Evolutionary conservation across 2,888 invertebrate species (phyloP).

Genomic region (Dexiosoma caninum): DNA sequence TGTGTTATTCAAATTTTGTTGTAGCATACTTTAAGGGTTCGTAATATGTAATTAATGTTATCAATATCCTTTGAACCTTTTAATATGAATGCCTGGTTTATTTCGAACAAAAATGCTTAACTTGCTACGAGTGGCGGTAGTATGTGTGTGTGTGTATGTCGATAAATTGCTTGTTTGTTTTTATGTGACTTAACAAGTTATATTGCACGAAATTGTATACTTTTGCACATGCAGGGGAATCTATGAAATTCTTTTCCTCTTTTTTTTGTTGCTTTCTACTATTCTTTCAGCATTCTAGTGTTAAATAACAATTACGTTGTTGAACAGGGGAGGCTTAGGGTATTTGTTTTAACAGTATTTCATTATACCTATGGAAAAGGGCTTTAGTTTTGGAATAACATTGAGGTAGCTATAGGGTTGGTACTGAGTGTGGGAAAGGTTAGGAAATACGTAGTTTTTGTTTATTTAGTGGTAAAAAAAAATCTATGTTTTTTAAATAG

Average conservation of each 20-base stretch:
- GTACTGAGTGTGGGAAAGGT: conserved; percentile 55
- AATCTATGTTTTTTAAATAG: too few species aligned
- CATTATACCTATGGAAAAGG: neutral
- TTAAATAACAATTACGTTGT: conserved; percentile 35
- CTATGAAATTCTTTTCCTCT: neutral
- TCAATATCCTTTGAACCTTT: conserved; percentile 46
- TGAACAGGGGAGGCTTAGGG: conserved; percentile 1
- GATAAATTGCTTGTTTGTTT: neutral
- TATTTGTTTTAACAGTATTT: neutral
- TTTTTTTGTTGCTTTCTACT: too few species aligned
- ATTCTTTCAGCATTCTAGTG: conserved; percentile 36
- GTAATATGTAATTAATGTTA: conserved; percentile 46
- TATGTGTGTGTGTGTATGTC: too few species aligned
- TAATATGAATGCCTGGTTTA: neutral
- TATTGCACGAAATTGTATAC: conserved; percentile 35
- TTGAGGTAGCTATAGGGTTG: neutral
- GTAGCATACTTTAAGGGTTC: conserved; percentile 25
- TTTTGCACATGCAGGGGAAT: conserved; percentile 25
- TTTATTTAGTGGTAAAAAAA: conserved; percentile 2
- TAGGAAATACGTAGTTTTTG: conserved; percentile 17
- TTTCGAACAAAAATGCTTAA: neutral
- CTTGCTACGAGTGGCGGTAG: too few species aligned
- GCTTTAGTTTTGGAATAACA: conserved; percentile 16
- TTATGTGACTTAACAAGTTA: neutral
- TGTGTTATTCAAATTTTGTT: neutral